phyloP scores from a whole-genome alignment of 2,113 vertebrate genomes.

The Scomber scombrus region DNA sequence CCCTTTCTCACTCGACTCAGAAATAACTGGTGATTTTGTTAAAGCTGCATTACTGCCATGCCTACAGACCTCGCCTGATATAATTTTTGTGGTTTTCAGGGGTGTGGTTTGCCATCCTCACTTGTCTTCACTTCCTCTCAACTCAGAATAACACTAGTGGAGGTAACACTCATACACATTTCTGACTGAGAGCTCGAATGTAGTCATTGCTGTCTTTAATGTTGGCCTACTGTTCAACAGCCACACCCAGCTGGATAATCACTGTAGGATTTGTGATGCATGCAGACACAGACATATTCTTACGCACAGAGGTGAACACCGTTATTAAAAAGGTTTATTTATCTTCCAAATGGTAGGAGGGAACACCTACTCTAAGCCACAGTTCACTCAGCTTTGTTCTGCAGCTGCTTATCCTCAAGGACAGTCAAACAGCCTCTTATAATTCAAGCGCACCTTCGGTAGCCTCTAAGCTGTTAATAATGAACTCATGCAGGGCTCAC shows the following conservation, averaged over 20 bases:
- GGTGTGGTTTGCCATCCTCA: slow-evolving; percentile 57
- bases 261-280: slow-evolving; percentile 49
- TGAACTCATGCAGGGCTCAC: slow-evolving; percentile 53
- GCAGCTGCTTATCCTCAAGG: slow-evolving; percentile 47
- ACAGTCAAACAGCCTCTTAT: slow-evolving; percentile 34
- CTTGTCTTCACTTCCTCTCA: slow-evolving; percentile 66
- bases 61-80: slow-evolving; percentile 20
- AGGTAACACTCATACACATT: slow-evolving; percentile 35
- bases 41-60: slow-evolving; percentile 45
- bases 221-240: slow-evolving; percentile 30
- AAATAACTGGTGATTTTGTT: slow-evolving; percentile 7
- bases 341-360: slow-evolving; percentile 52
- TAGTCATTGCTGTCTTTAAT: slow-evolving; percentile 44
- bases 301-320: slow-evolving; percentile 36
- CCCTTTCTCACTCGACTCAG: slow-evolving; percentile 15
- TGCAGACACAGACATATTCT: slow-evolving; percentile 41
- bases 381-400: slow-evolving; percentile 32
- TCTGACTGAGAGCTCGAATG: slow-evolving; percentile 22
- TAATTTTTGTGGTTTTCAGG: slow-evolving; percentile 51
- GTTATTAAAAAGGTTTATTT: slow-evolving; percentile 66
- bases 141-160: slow-evolving; percentile 16
- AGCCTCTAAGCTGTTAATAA: slow-evolving; percentile 40
- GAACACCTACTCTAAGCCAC: slow-evolving; percentile 53
- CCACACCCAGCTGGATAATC: slow-evolving; percentile 69
- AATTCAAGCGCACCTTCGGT: slow-evolving; percentile 9